Conservation (phyloP, 2,113 vertebrate genomes). For the Geococcyx californianus region DNA sequence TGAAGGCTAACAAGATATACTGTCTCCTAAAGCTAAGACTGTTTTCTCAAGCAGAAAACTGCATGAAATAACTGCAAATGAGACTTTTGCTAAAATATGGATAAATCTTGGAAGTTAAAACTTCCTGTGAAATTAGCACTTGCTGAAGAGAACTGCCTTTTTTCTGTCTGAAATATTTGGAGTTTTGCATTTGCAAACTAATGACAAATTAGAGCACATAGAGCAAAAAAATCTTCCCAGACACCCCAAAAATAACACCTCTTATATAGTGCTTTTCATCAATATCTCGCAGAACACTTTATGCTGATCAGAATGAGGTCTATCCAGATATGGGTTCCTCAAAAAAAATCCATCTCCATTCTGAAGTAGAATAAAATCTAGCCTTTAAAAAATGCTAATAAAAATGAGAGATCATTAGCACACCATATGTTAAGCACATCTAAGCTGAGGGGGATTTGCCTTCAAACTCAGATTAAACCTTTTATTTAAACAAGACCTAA, state of each 20-base stretch:
- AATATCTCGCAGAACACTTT: background rate
- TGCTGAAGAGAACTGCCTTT: slow-evolving; percentile 1
- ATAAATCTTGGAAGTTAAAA: slow-evolving; percentile 50
- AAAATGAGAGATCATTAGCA: background rate
- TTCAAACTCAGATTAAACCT: background rate
- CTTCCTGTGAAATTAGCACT: slow-evolving; percentile 47
- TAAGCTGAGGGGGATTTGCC: background rate
- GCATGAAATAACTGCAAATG: slow-evolving; percentile 51
- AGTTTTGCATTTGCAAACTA: background rate
- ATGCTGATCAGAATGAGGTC: background rate
- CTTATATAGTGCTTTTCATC: background rate
- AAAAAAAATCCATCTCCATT: background rate
- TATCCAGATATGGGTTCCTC: background rate
- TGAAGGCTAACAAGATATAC: slow-evolving; percentile 43
- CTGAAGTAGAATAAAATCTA: background rate
- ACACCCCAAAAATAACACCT: background rate
- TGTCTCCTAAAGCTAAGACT: slow-evolving; percentile 49
- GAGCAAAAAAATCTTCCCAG: background rate
- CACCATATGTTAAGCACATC: background rate
- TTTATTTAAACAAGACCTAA: background rate
- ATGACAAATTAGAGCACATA: background rate
- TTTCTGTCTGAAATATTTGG: slow-evolving; percentile 17
- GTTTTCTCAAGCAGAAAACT: slow-evolving; percentile 58
- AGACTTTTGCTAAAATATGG: slow-evolving; percentile 43
- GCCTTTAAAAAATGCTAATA: slow-evolving; percentile 13